Conservation (phyloP, 2,113 vertebrate genomes). For the Psilopsiagon aymara region DNA sequence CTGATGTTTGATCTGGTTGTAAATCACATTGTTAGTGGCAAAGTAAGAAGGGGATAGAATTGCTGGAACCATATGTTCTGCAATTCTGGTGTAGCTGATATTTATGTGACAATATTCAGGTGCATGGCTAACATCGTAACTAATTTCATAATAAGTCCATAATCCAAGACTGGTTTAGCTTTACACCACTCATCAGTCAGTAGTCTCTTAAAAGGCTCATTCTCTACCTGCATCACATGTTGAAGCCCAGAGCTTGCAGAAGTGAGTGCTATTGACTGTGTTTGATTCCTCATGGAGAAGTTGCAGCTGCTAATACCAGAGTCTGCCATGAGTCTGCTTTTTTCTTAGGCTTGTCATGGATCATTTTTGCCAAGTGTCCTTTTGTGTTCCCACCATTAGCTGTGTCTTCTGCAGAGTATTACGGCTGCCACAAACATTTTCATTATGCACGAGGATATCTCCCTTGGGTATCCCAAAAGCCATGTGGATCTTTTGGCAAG, state of each 20-base stretch:
- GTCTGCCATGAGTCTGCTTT: not conserved
- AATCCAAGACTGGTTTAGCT: not conserved
- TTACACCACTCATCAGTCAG: not conserved
- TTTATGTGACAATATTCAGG: accelerated
- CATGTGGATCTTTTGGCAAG: not conserved
- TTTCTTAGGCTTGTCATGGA: not conserved
- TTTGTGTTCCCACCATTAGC: not conserved
- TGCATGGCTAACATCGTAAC: not conserved
- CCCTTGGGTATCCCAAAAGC: not conserved
- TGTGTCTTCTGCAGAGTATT: not conserved
- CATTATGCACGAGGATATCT: accelerated
- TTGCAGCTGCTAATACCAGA: not conserved
- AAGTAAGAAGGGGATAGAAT: not conserved
- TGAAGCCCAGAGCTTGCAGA: not conserved
- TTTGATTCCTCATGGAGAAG: not conserved
- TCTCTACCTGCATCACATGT: accelerated
- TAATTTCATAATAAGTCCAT: accelerated
- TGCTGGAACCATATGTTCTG: not conserved
- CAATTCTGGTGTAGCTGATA: accelerated
- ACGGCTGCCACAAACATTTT: not conserved
- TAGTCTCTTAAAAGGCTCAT: not conserved
- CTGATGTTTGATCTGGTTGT: accelerated
- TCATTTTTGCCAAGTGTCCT: not conserved
- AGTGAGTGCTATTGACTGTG: accelerated
- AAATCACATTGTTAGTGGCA: not conserved